Base-by-base conservation (phyloP, 2,797 vertebrate genomes). In the Alectoris magna region DNA sequence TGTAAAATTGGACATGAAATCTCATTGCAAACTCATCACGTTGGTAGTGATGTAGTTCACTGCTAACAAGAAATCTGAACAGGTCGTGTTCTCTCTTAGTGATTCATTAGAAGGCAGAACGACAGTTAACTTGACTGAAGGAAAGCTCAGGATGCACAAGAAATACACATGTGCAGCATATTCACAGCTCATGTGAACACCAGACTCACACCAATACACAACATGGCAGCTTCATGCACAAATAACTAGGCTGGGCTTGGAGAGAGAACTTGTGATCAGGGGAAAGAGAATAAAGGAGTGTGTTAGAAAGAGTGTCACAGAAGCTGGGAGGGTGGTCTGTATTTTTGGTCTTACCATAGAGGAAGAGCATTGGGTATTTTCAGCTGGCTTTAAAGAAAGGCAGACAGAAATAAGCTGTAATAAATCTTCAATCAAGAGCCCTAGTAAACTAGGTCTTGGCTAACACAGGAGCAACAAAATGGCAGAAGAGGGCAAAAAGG, bases 381-480 rank as follows among this genome's bases (percentile, higher is more conserved):
- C 99, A 99, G 99, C 98, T 99, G 99, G 99, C 99, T 99, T 99
- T 99, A 99, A 99, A 99, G 99, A 99, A 99, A 99, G 99, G 99
- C 98, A 99, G 98, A 99, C 98, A 99, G 98, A 99, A 98, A 98
- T 99, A 98, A 99, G 98, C 98, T 98, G 98, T 99, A 98, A 98
- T 98, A 98, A 98, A 97, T 97, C 97, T 98, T 96, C 97, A 96
- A 89, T 89, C 84, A 97, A 96, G 96, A 97, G 66, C 95, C 96
- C 96, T 80, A 85, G 95, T 74, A 82, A 68, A 93, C 96, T 96
- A 97, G 97, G 96, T 97, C 84, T 97, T 88, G 96, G 94, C 95
- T 96, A 96, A 98, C 95, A 98, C 94, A 97, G 97, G 96, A 98
- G 96, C 94, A 98, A 97, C 97, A 97, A 94, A 95, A 97, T 89